phyloP scores from a whole-genome alignment of 1,140 invertebrate genomes.

The Aphidius ervi region DNA sequence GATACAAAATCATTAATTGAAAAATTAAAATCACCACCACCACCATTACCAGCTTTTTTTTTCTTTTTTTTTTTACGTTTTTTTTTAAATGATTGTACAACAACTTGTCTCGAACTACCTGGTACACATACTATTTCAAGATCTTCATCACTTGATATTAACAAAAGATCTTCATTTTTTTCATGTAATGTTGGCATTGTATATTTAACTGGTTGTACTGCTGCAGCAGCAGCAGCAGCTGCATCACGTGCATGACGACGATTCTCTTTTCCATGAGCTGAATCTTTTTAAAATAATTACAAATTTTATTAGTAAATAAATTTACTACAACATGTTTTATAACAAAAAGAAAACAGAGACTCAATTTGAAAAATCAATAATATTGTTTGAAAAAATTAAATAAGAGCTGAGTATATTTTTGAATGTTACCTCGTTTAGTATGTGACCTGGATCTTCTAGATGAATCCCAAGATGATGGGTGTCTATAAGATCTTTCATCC shows the following conservation, averaged over 20 bases:
- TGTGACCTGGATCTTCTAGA: not conserved
- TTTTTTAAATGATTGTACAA: slow-evolving; percentile 7
- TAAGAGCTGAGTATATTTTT: not conserved
- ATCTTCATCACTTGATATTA: slow-evolving; percentile 50
- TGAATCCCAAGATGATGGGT: too few relatives aligned
- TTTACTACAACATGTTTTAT: slow-evolving; percentile 28
- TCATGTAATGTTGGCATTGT: slow-evolving; percentile 35
- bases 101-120: slow-evolving; percentile 27
- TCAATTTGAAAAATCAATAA: not conserved
- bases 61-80: slow-evolving; percentile 35
- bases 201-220: slow-evolving; percentile 17
- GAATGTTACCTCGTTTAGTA: not conserved
- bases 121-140: slow-evolving; percentile 44
- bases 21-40: not conserved
- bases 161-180: slow-evolving; percentile 44
- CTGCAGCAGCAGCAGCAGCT: slow-evolving; percentile 11
- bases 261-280: slow-evolving; percentile 49
- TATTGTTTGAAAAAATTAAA: not conserved
- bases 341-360: not conserved
- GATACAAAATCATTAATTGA: slow-evolving; percentile 26
- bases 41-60: slow-evolving; percentile 29
- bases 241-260: slow-evolving; percentile 38
- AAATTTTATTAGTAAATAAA: slow-evolving; percentile 34
- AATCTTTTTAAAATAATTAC: slow-evolving; percentile 45
- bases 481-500: slow-evolving; percentile 31